Evolutionary conservation across 2,113 vertebrate species (phyloP), one percentile per base, ranked within the genome.

Genomic region (Ciconia boyciana): DNA sequence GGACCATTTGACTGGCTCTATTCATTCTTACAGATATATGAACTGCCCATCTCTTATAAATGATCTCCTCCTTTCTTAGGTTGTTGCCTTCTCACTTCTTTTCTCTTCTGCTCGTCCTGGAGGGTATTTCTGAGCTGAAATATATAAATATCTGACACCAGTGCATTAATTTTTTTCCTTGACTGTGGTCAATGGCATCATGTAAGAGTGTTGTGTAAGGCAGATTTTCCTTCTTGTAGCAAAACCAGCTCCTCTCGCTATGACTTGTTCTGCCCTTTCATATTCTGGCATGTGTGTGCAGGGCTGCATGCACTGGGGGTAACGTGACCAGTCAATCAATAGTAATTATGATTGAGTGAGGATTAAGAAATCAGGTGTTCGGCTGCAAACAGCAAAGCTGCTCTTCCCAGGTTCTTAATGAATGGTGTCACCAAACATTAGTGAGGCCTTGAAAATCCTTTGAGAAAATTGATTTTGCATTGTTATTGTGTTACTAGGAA

Each of bases 11-110:
- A 65, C 46, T 69, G 74, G 9, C 39, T 82, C 83, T 76, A 29
- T 93, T 95, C 87, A 65, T 78, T 89, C 83, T 55, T 91, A 79
- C 58, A 94, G 89, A 96, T 84, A 64, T 25, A 92, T 82, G 93
- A 84, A 89, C 89, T 94, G 54, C 12, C 54, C 58, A 16, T 91
- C 57, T 89, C 87, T 91, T 92, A 41, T 26, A 91, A 94, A 94
- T 58, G 4, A 79, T 89, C 70, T 96, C 55, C 29, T 94, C n/a
- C 57, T 95, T 52, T 84, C 80, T 93, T 94, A 92, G 46, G 74
- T 84, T 92, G 51, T 46, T 82, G 65, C 32, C 25, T 95, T 95
- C 64, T 89, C 55, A 36, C 52, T 93, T 87, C 52, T 92, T 89
- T 93, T 92, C 81, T 89, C 61, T 93, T 61, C 49, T 91, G 44